phyloP scores from a whole-genome alignment of 2,888 invertebrate genomes.

The Sinhomidia bicolor region DNA sequence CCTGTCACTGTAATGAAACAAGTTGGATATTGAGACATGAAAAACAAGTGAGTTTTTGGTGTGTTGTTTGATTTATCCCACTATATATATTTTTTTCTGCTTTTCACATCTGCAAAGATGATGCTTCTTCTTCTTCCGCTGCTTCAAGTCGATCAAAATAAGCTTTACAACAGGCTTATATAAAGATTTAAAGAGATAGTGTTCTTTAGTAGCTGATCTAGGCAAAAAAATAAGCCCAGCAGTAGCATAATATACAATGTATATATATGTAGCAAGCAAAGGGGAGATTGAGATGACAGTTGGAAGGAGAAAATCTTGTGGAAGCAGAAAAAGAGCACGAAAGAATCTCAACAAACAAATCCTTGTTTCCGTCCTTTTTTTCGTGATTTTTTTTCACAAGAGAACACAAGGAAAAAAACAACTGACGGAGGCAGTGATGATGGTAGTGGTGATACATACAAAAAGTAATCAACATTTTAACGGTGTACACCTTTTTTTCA shows the following conservation, averaged over 20 bases:
- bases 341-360: slow-evolving; percentile 64
- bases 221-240: background rate
- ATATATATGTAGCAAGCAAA: too few species aligned
- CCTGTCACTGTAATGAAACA: background rate
- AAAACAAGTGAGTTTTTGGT: background rate
- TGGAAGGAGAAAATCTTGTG: slow-evolving; percentile 24
- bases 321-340: slow-evolving; percentile 48
- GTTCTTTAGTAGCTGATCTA: background rate
- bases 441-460: slow-evolving; percentile 18
- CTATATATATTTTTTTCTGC: slow-evolving; percentile 25
- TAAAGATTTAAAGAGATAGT: background rate
- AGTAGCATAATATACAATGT: too few species aligned
- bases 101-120: background rate
- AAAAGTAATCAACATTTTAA: slow-evolving; percentile 49
- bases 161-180: background rate
- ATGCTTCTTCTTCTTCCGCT: background rate
- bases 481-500: slow-evolving; percentile 33
- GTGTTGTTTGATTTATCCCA: slow-evolving; percentile 11
- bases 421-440: too few species aligned
- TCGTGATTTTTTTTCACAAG: background rate
- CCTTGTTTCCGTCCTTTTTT: slow-evolving; percentile 46
- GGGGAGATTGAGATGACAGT: slow-evolving; percentile 39
- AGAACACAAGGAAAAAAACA: slow-evolving; percentile 6
- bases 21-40: background rate
- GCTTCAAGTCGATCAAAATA: slow-evolving; percentile 27